Evolutionary conservation across 2,113 vertebrate genomes (phyloP), one percentile per base, ranked within the genome.

Genomic region (Tetraodon nigroviridis): DNA sequence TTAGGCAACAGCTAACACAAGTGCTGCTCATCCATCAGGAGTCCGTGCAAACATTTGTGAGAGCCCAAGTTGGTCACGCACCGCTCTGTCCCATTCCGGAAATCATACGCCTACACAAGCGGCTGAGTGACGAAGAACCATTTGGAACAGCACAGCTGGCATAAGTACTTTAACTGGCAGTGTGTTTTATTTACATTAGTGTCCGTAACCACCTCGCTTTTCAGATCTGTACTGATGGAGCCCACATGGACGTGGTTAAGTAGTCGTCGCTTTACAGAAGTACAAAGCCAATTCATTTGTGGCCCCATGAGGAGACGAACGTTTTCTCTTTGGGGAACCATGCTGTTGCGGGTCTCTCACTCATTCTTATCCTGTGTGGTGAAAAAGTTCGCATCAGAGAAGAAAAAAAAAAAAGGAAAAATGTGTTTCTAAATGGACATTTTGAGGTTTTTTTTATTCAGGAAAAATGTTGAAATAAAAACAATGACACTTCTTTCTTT

Each of bases 181-280:
- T 68, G 74, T 32, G 56, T 87, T 89, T 87, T 75, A 87, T 85
- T 86, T 85, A 79, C 76, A 71, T 85, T 83, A 85, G 86, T 84
- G 87, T 88, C 83, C 85, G 72, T 87, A 87, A 73, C 81, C 84
- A 85, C 85, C 76, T 85, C 78, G 53, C 72, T 79, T 78, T 69
- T 82, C 68, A 79, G 81, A 83, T 82, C 81, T 58, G 44, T 59
- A 42, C 82, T 83, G 81, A 88, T 58, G 65, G 69, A 65, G 73
- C 69, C 78, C 87, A 86, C 84, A 88, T 89, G 88, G 85, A 87
- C 86, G 75, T 72, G 61, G 72, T 86, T 87, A 85, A 64, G 77
- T 60, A 77, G 61, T 69, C 76, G 77, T 86, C 75, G 82, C 75
- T 63, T 78, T 58, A 72, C 77, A 79, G 73, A 84, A 82, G 65